Evolutionary conservation across 1,140 invertebrate genomes (phyloP).

Genomic region (Euglossa dilemma): DNA sequence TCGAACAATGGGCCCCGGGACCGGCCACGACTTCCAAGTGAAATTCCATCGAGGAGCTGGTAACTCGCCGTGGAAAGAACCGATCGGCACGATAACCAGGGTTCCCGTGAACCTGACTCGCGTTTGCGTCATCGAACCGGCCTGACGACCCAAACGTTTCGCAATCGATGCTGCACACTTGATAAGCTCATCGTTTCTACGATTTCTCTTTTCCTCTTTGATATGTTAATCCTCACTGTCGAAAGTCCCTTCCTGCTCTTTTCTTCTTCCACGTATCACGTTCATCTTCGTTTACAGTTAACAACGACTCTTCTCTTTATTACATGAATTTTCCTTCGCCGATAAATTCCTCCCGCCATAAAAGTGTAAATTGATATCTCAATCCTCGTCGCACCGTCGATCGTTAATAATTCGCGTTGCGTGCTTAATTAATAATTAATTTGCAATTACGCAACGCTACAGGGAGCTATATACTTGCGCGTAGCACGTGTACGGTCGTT

Average conservation of each 20-base stretch:
- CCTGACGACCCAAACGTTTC: not conserved
- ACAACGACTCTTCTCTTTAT: too few species aligned
- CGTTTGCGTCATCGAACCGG: not conserved
- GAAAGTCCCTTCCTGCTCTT: not conserved
- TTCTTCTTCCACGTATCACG: too few species aligned
- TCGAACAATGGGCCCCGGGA: slow-evolving; percentile 47
- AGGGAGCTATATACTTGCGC: too few species aligned
- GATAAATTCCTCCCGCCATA: too few species aligned
- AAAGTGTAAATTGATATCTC: too few species aligned
- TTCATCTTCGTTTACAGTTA: too few species aligned
- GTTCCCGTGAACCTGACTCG: not conserved
- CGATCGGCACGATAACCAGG: slow-evolving; percentile 5
- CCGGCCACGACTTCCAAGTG: slow-evolving; percentile 2
- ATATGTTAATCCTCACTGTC: not conserved
- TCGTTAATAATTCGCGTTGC: too few species aligned
- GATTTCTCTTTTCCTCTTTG: not conserved
- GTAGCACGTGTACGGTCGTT: too few species aligned
- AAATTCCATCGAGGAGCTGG: slow-evolving; percentile 43
- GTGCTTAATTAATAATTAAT: too few species aligned
- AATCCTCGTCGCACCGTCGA: too few species aligned
- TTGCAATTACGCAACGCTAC: too few species aligned
- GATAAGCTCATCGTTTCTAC: not conserved
- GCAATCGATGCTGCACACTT: not conserved
- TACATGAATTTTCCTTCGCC: too few species aligned
- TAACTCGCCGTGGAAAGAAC: slow-evolving; percentile 11